phyloP scores from a whole-genome alignment of 2,113 vertebrate genomes.

The Beaufortia kweichowensis region DNA sequence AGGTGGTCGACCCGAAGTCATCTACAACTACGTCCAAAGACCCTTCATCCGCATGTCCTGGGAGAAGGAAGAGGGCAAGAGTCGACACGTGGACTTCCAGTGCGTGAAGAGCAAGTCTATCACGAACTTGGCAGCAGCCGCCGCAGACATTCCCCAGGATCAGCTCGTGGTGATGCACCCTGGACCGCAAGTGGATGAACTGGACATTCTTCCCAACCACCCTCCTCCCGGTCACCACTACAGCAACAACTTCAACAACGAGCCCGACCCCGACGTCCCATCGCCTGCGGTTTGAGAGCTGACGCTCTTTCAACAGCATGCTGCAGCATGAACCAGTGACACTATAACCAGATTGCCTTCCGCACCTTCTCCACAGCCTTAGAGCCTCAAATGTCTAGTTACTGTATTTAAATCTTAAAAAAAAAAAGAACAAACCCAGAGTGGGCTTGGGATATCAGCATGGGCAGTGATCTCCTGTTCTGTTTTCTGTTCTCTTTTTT shows the following conservation, averaged over 20 bases:
- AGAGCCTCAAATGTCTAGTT: conserved; percentile 75
- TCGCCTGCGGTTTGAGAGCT: conserved; percentile 82
- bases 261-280: conserved; percentile 87
- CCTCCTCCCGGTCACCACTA: conserved; percentile 76
- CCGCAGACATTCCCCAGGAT: conserved; percentile 95
- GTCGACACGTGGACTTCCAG: conserved; percentile 97
- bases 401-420: conserved; percentile 61
- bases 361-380: conserved; percentile 80
- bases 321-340: conserved; percentile 77
- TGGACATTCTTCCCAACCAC: conserved; percentile 91
- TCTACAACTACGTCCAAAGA: conserved; percentile 98
- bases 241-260: conserved; percentile 82
- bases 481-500: conserved; percentile 64
- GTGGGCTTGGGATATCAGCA: conserved; percentile 57
- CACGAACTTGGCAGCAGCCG: conserved; percentile 92
- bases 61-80: conserved; percentile 99
- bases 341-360: conserved; percentile 79
- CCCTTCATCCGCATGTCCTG: conserved; percentile 99
- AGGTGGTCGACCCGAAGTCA: conserved; percentile 93
- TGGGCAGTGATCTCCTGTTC: conserved; percentile 56
- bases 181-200: conserved; percentile 94
- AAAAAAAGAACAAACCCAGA: conserved; percentile 45
- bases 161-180: conserved; percentile 96
- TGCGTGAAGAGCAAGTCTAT: conserved; percentile 99
- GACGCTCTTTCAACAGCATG: conserved; percentile 67